Base-by-base conservation (phyloP, 1,140 invertebrate species). In the Zaprionus tsacasi region DNA sequence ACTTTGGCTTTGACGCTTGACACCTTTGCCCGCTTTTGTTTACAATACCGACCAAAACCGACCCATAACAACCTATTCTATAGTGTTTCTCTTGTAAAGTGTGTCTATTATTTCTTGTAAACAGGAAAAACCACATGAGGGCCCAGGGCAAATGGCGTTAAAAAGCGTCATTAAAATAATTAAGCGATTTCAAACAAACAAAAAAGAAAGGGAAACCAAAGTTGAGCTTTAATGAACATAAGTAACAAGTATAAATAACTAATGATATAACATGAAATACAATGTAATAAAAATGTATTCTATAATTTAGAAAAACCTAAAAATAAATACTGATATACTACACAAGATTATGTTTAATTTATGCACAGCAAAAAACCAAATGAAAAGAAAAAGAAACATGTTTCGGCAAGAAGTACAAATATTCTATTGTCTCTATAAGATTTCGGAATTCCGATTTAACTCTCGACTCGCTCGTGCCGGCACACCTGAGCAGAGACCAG, bases 1-100 rank as follows among this genome's bases (percentile, higher is more conserved):
- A 87, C 82, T 87, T 77, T 71, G 71, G 79, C 82, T 88, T 82
- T 77, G 79, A 81, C 82, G 82, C 82, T 87, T 88, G 83, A 87
- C 82, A 87, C 83, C 79, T 82, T 79, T 79, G 72, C 40, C 40
- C 63, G 73, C 70, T 70, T 82, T 82, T 82, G 83, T 86, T 88
- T 79, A 82, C 69, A 79, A 87, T 73, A 21, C 50, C 60, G 69
- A 8, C 55, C 68, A 69, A 72, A 68, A 60, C 55, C 38, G 52
- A n/a, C n/a, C n/a, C n/a, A n/a, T n/a, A 45, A 69, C 55, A 40
- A 76, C 71, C 43, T 50, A 60, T 27, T 66, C 65, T 60, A 60
- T 3, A 65, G 21, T 6, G 36, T 60, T 21, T 43, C 17, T 60
- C 45, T 40, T 80, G 63, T 66, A 73, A 80, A 83, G 21, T 50